phyloP scores from a whole-genome alignment of 2,797 vertebrate genomes.

The Acipenser ruthenus region DNA sequence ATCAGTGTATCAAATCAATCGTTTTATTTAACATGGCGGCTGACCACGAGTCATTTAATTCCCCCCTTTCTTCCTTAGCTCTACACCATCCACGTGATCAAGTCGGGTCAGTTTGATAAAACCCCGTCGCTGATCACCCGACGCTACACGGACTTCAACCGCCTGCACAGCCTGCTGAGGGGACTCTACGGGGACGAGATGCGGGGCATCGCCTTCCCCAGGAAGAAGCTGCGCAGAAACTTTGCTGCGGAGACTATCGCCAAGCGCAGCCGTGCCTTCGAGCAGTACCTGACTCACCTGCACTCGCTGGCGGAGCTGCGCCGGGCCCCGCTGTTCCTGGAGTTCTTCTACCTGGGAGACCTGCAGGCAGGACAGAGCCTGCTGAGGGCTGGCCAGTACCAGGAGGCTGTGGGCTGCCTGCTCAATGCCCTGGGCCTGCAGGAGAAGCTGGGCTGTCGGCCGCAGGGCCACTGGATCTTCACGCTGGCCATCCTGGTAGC shows the following conservation, averaged over 20 bases:
- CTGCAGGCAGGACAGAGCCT: slow-evolving; percentile 70
- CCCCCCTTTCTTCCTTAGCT: slow-evolving; percentile 51
- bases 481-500: slow-evolving; percentile 72
- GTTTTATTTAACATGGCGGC: no score
- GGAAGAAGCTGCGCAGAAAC: slow-evolving; percentile 81
- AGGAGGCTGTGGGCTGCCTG: slow-evolving; percentile 73
- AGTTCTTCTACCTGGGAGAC: slow-evolving; percentile 83
- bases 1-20: no score
- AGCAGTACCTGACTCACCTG: slow-evolving; percentile 83
- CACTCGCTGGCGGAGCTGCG: slow-evolving; percentile 65
- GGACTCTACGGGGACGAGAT: slow-evolving; percentile 68
- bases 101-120: slow-evolving; percentile 64
- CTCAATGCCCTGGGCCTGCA: slow-evolving; percentile 78
- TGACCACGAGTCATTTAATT: neutral
- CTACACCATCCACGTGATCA: slow-evolving; percentile 83
- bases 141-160: slow-evolving; percentile 84
- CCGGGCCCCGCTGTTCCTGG: slow-evolving; percentile 59
- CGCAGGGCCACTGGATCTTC: slow-evolving; percentile 60
- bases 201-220: slow-evolving; percentile 75
- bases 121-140: slow-evolving; percentile 72
- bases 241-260: slow-evolving; percentile 86
- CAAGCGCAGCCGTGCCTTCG: slow-evolving; percentile 85
- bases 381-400: slow-evolving; percentile 72
- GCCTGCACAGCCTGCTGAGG: slow-evolving; percentile 68
- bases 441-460: slow-evolving; percentile 64